phyloP scores from a whole-genome alignment of 2,797 vertebrate species.

The Pitangus sulphuratus region DNA sequence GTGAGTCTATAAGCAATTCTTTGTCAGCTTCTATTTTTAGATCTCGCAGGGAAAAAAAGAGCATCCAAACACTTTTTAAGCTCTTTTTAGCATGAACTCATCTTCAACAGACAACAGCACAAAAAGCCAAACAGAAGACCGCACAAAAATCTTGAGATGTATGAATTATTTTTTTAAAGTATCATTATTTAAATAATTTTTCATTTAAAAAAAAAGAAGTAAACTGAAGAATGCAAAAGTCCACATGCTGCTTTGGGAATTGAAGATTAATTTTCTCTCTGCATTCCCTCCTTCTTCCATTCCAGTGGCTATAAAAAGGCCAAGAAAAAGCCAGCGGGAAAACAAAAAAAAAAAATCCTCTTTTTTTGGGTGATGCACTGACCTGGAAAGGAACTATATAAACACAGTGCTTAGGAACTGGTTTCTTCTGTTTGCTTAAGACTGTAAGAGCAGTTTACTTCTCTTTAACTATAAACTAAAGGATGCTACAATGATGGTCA shows the following conservation, averaged over 20 bases:
- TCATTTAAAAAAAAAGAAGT: background rate
- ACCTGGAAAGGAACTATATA: background rate
- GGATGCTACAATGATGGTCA: background rate
- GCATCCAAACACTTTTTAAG: background rate
- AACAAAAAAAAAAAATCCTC: background rate
- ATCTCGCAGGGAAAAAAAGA: background rate
- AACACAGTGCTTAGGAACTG: background rate
- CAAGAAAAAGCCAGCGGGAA: background rate
- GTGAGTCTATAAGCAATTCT: background rate
- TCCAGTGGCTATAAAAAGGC: background rate
- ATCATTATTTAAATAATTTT: background rate
- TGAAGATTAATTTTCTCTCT: background rate
- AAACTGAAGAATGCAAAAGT: background rate
- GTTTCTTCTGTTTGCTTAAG: background rate
- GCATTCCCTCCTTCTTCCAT: background rate
- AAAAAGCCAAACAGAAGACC: background rate
- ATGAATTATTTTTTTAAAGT: background rate
- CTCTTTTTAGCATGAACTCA: background rate
- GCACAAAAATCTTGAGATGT: background rate
- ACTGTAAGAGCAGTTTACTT: background rate
- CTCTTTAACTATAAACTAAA: background rate
- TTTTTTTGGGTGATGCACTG: background rate
- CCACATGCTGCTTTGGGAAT: background rate
- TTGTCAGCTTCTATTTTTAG: slow-evolving; percentile 12
- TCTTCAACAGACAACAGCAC: background rate